Conservation (phyloP, 2,888 invertebrate species). For the Chymomyza fuscimana region DNA sequence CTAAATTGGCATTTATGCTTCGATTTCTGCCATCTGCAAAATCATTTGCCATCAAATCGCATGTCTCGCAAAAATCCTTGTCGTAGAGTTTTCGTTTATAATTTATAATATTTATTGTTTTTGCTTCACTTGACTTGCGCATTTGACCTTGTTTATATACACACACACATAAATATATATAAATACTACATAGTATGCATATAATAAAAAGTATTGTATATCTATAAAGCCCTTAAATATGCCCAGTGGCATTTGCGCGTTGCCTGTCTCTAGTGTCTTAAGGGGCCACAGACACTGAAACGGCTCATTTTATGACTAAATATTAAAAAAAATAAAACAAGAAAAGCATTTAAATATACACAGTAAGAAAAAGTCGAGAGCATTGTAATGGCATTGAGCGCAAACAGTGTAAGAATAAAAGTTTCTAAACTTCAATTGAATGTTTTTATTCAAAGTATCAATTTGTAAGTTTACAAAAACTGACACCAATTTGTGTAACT, state of each 20-base stretch:
- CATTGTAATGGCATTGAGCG: too few relatives aligned
- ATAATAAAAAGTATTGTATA: background rate
- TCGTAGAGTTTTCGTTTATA: conserved; percentile 73
- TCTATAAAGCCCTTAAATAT: conserved; percentile 53
- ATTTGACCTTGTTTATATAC: conserved; percentile 56
- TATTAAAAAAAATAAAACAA: conserved; percentile 33
- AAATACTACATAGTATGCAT: conserved; percentile 1
- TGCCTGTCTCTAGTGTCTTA: conserved; percentile 1
- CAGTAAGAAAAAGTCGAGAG: too few relatives aligned
- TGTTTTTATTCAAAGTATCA: too few relatives aligned
- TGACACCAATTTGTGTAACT: too few relatives aligned
- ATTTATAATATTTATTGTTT: conserved; percentile 63
- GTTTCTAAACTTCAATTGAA: too few relatives aligned
- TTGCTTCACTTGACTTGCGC: conserved; percentile 56
- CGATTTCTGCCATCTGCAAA: conserved; percentile 40
- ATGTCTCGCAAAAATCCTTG: conserved; percentile 63
- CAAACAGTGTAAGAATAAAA: too few relatives aligned
- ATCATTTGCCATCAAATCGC: conserved; percentile 69
- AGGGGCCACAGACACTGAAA: background rate
- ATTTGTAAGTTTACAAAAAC: too few relatives aligned
- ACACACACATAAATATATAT: conserved; percentile 20
- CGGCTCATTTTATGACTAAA: conserved; percentile 60
- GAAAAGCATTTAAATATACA: conserved; percentile 69
- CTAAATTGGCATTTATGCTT: conserved; percentile 44
- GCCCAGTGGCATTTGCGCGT: conserved; percentile 60